Evolutionary conservation across 2,113 vertebrate genomes (phyloP).

Genomic region (Dendrocopos noguchii): DNA sequence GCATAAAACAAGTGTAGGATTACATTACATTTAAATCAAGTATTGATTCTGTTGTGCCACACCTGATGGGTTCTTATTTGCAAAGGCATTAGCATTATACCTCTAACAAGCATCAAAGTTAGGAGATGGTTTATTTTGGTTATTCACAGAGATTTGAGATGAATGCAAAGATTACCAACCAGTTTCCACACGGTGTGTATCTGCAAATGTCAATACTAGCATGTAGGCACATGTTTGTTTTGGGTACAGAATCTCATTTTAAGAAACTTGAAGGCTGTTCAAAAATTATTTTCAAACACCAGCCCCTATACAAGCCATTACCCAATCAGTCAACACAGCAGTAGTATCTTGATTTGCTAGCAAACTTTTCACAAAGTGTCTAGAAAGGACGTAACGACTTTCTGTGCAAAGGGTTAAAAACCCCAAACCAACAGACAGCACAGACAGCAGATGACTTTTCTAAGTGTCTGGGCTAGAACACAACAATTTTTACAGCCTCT

Average conservation of each 20-base stretch:
- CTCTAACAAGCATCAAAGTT: neutral
- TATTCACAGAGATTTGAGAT: neutral
- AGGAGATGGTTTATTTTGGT: neutral
- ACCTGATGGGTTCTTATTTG: neutral
- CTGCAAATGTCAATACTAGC: rapidly evolving
- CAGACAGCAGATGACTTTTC: neutral
- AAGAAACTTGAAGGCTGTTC: neutral
- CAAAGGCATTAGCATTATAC: neutral
- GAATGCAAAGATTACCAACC: neutral
- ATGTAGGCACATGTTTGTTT: neutral
- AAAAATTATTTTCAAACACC: neutral
- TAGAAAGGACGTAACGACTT: neutral
- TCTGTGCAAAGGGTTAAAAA: neutral
- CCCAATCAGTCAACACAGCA: neutral
- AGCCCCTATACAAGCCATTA: neutral
- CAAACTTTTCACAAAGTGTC: neutral
- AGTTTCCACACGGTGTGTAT: neutral
- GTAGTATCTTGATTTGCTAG: neutral
- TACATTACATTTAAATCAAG: neutral
- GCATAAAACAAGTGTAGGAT: neutral
- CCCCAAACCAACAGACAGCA: neutral
- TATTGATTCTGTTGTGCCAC: neutral
- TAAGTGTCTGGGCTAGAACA: neutral
- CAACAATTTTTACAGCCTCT: neutral
- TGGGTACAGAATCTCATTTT: neutral